Base-by-base conservation (phyloP, 2,888 invertebrate species). In the Mesorhabditis sp. region DNA sequence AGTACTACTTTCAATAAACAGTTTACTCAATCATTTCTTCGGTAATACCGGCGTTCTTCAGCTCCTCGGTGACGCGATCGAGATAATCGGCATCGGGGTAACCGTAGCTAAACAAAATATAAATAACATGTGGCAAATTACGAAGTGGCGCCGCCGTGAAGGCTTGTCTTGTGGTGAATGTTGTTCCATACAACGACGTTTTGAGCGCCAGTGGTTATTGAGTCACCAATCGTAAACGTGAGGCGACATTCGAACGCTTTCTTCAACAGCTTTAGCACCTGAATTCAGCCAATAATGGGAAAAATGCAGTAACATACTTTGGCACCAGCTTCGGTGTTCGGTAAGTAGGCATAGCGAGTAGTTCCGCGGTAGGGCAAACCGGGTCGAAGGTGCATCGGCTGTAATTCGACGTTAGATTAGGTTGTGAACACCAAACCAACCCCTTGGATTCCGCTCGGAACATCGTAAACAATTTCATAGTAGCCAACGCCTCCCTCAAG, bases 131-230 rank as follows among this genome's bases (percentile, higher is more conserved):
- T 45, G 61, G 13, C 58, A 41, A 50, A 50, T 10, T 50, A n/a
- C 7, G n/a, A 50, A 50, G n/a, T 50, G 45, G 43, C 28, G 58
- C 87, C 66, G 42, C 80, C 80, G 62, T 28, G 43, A 7, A 65
- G 67, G 50, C 44, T 71, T 6, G 93, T 93, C 87, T 93, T 93
- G 86, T 93, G 93, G 83, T 93, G 93, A 73, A 93, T 91, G 83
- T 91, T 91, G 86, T 92, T 92, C 95, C 95, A 95, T 65, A 93
- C 91, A 69, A 95, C 92, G 72, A 93, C 93, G 88, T 94, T 92
- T 86, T 65, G 65, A n/a, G 65, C 67, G 5, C 72, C 95, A 0
- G 94, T 94, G 0, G 95, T 95, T 71, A 91, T 91, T 1, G 94
- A 94, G 64, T 92, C 90, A 69, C 92, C 91, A 76, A 95, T 91